Conservation (phyloP, 2,113 vertebrate species). For the Australoheros scitulus region DNA sequence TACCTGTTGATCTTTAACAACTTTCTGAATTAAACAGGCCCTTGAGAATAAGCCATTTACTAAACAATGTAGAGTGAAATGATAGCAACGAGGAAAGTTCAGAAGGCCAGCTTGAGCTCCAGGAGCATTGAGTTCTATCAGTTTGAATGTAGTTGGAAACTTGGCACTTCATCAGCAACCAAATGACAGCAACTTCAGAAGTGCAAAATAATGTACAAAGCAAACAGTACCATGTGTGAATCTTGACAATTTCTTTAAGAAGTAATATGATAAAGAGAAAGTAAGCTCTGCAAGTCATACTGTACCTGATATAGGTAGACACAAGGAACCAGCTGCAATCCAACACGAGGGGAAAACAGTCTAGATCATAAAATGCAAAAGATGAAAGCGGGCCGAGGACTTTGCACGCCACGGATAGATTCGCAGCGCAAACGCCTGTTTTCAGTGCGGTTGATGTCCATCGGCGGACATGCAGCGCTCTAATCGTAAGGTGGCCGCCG, state of each 20-base stretch:
- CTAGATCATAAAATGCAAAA: slow-evolving; percentile 62
- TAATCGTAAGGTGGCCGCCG: slow-evolving; percentile 65
- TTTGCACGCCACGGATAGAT: slow-evolving; percentile 31
- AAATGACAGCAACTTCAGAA: slow-evolving; percentile 53
- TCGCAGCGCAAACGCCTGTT: slow-evolving; percentile 38
- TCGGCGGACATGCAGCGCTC: slow-evolving; percentile 63
- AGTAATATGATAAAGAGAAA: neutral
- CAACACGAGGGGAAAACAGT: slow-evolving; percentile 74
- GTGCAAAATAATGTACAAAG: slow-evolving; percentile 26
- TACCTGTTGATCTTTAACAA: slow-evolving; percentile 66
- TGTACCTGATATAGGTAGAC: slow-evolving; percentile 79
- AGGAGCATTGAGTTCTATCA: slow-evolving; percentile 22
- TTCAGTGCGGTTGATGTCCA: slow-evolving; percentile 59
- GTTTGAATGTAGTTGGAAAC: slow-evolving; percentile 38
- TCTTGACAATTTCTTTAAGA: neutral
- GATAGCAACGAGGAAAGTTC: slow-evolving; percentile 25
- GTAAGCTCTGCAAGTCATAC: slow-evolving; percentile 63
- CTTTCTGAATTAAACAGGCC: slow-evolving; percentile 15
- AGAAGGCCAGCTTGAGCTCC: slow-evolving; percentile 32
- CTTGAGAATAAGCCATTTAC: neutral
- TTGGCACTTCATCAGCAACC: slow-evolving; percentile 41
- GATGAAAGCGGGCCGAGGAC: slow-evolving; percentile 54
- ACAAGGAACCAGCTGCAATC: slow-evolving; percentile 75
- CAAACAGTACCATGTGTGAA: neutral
- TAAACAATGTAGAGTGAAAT: slow-evolving; percentile 24